These are phyloP conservation scores for Incurvaria masculella DNA, from an alignment of 2,888 invertebrate genomes.

Conservation along the genomic window DNA sequence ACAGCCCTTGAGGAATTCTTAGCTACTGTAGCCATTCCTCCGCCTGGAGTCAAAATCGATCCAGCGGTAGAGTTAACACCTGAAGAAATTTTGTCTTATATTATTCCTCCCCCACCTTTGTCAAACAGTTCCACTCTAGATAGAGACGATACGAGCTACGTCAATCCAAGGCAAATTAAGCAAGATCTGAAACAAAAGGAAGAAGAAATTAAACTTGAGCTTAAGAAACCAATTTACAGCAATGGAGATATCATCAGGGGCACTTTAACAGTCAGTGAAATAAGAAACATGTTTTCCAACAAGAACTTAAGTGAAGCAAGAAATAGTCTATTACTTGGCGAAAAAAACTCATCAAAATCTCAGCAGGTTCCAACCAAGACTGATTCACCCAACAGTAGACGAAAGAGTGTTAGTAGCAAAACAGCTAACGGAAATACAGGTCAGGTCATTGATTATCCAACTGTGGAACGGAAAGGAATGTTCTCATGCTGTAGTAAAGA, in stretches of 20 bases:
- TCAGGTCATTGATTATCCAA: constrained; percentile 68
- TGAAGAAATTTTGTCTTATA: constrained; percentile 81
- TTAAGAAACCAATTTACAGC: constrained; percentile 23
- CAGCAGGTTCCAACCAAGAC: constrained; percentile 29
- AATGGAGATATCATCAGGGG: constrained; percentile 56
- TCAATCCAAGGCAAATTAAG: constrained; percentile 37
- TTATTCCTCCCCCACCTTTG: constrained; percentile 76
- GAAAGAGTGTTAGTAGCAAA: constrained; percentile 41
- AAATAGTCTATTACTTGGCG: constrained; percentile 48
- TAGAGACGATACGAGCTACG: constrained; percentile 40
- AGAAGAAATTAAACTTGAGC: constrained; percentile 21
- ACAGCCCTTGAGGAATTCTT: constrained; percentile 78
- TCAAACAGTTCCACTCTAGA: constrained; percentile 50
- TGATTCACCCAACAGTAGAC: constrained; percentile 45
- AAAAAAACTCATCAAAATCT: constrained; percentile 33
- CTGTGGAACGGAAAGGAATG: constrained; percentile 68
- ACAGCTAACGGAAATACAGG: constrained; percentile 38
- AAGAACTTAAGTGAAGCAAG: constrained; percentile 51
- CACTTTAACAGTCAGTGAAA: constrained; percentile 54
- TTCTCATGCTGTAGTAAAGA: constrained; percentile 70
- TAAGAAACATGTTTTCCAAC: constrained; percentile 49
- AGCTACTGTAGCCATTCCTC: constrained; percentile 77
- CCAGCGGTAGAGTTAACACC: constrained; percentile 76
- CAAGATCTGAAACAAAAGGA: constrained; percentile 27
- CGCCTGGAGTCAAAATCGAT: constrained; percentile 71